Evolutionary conservation across 2,113 vertebrate species (phyloP).

Genomic region (Apodemus sylvaticus): DNA sequence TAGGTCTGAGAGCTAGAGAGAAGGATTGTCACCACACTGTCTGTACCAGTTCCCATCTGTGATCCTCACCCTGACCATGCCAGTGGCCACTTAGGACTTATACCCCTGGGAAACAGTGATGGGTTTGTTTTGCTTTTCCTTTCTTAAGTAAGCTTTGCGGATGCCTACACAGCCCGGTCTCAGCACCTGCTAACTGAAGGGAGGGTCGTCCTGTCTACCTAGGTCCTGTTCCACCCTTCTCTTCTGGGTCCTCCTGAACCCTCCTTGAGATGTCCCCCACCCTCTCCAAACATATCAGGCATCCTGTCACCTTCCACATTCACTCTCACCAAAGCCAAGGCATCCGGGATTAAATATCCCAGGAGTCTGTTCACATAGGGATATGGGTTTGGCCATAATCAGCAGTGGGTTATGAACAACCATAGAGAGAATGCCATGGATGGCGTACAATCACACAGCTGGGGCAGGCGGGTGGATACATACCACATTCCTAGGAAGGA

Average conservation of each 20-base stretch:
- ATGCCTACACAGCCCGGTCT: background rate
- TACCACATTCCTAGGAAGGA: background rate
- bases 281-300: background rate
- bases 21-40: background rate
- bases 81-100: rapidly evolving
- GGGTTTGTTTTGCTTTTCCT: background rate
- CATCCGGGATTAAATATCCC: background rate
- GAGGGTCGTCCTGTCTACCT: rapidly evolving
- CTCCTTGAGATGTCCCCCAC: background rate
- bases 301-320: background rate
- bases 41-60: background rate
- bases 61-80: no score
- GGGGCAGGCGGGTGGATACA: background rate
- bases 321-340: background rate
- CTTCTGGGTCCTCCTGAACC: background rate
- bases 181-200: background rate
- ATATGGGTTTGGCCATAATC: background rate
- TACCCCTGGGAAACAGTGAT: background rate
- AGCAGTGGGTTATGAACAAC: background rate
- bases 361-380: background rate
- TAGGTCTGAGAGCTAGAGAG: rapidly evolving
- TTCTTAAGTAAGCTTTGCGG: background rate
- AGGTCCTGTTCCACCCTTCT: background rate
- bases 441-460: background rate
- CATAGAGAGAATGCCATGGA: background rate